Conservation (phyloP, 53 echinoderm and acorn worm species). For the Paracentrotus lividus region DNA sequence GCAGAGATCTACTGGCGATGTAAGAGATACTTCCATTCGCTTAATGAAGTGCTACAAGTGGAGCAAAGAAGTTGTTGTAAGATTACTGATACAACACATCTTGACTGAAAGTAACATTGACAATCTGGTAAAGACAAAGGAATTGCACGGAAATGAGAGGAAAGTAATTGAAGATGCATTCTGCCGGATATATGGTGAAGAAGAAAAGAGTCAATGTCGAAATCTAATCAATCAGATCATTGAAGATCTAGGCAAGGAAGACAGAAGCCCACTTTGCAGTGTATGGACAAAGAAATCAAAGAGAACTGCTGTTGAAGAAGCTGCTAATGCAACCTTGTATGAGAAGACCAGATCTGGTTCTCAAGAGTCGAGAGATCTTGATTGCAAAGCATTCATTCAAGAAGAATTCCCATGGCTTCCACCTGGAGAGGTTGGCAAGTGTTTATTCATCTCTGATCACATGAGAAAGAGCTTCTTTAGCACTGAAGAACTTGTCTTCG, state of each 20-base stretch:
- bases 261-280: slow-evolving; percentile 10
- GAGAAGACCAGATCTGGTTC: neutral
- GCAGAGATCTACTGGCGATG: neutral
- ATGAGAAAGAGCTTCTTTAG: slow-evolving; percentile 32
- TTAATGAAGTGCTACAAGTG: slow-evolving; percentile 58
- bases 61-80: slow-evolving; percentile 40
- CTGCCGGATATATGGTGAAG: slow-evolving; percentile 19
- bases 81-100: slow-evolving; percentile 42
- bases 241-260: neutral
- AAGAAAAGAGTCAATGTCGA: neutral
- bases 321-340: slow-evolving; percentile 36
- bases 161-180: neutral
- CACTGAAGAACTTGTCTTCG: slow-evolving; percentile 47
- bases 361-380: neutral
- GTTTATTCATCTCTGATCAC: slow-evolving; percentile 35
- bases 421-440: slow-evolving; percentile 51
- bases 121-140: neutral
- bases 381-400: slow-evolving; percentile 33
- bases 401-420: slow-evolving; percentile 61
- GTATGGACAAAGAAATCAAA: slow-evolving; percentile 19
- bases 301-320: neutral
- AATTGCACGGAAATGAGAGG: neutral
- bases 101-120: slow-evolving; percentile 27
- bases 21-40: neutral
- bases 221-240: slow-evolving; percentile 31